Conservation (phyloP, 1,140 invertebrate genomes). For the Adelges cooleyi region DNA sequence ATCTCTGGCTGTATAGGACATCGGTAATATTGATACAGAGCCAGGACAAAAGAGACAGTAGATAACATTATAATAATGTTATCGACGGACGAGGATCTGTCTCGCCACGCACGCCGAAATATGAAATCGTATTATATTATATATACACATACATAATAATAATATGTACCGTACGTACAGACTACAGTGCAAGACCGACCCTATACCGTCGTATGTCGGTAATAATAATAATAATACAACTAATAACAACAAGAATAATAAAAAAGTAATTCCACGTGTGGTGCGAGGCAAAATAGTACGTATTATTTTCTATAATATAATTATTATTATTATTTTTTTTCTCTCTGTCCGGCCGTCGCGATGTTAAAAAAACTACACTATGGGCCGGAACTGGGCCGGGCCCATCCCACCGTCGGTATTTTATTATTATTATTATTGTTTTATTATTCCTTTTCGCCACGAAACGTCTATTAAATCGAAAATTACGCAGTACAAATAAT, state of each 20-base stretch:
- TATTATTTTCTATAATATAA: not conserved
- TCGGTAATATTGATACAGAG: too few species aligned
- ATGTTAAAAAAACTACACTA: not conserved
- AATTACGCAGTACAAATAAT: slow-evolving; percentile 28
- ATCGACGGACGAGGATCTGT: too few species aligned
- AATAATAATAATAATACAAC: not conserved
- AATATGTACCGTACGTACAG: too few species aligned
- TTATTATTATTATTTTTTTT: not conserved
- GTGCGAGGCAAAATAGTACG: too few species aligned
- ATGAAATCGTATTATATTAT: too few species aligned
- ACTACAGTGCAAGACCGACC: too few species aligned
- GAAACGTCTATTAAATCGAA: slow-evolving; percentile 27
- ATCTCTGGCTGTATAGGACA: too few species aligned
- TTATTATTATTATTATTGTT: slow-evolving; percentile 27
- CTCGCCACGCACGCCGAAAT: too few species aligned
- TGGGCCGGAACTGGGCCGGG: slow-evolving; percentile 2
- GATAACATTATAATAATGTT: too few species aligned
- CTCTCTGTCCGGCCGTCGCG: not conserved
- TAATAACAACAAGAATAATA: not conserved
- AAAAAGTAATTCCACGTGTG: not conserved
- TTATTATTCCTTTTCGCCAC: slow-evolving; percentile 28
- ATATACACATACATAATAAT: too few species aligned
- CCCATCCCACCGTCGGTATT: slow-evolving; percentile 22
- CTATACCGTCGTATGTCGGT: too few species aligned
- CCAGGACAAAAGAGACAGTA: too few species aligned